A percentile compares a stretch with the other conserved stretches of the same genome.
phyloP scores from a whole-genome alignment of 2,113 vertebrate genomes.

The Platichthys flesus region DNA sequence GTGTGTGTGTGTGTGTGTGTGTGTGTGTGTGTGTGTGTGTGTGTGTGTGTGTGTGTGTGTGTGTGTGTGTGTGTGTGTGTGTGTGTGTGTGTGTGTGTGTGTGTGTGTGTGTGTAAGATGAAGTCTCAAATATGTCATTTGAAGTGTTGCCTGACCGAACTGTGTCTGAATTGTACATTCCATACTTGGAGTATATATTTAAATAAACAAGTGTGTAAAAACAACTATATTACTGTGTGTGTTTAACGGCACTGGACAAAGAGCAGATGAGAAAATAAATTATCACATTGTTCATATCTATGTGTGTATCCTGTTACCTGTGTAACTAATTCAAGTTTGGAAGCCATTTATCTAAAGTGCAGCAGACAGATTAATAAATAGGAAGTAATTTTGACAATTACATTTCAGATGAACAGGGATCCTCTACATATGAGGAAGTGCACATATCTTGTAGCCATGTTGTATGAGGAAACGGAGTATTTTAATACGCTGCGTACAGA shows the following conservation, averaged over 20 bases:
- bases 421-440: conserved; percentile 37
- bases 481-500: background rate
- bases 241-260: background rate
- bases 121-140: conserved; percentile 38
- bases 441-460: background rate
- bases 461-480: conserved; percentile 4
- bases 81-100: no score
- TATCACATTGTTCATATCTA: no score
- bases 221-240: background rate
- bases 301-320: no score
- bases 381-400: no score
- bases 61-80: background rate
- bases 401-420: background rate
- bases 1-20: conserved; percentile 11
- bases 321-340: no score
- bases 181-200: conserved; percentile 74
- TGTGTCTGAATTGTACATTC: conserved; percentile 70
- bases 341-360: no score
- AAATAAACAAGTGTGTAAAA: conserved; percentile 74
- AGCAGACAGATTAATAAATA: background rate
- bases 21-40: conserved; percentile 24
- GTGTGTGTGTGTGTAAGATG: background rate
- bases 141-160: conserved; percentile 68
- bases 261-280: background rate
- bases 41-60: conserved; percentile 24